These are phyloP conservation scores for Sandelia bainsii DNA, from an alignment of 2,797 vertebrate genomes.

Conservation along the genomic window DNA sequence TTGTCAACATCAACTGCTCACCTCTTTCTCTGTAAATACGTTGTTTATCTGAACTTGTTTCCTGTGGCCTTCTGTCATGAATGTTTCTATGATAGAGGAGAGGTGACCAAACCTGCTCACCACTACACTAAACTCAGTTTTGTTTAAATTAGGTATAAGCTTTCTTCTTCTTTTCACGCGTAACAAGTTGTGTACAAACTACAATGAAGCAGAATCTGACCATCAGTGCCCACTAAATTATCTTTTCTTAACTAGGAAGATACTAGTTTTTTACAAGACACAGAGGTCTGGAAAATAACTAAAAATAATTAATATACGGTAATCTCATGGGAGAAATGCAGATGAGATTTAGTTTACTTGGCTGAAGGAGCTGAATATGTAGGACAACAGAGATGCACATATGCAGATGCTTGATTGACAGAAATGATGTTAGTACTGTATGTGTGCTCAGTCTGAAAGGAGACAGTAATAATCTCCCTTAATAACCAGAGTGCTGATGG, in stretches of 20 bases:
- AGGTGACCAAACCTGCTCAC: too few species aligned
- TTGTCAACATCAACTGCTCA: neutral
- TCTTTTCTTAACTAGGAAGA: neutral
- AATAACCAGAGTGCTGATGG: conserved; percentile 12
- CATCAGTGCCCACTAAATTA: neutral
- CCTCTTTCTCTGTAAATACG: neutral
- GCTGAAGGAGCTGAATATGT: conserved; percentile 31
- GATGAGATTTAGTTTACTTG: conserved; percentile 27
- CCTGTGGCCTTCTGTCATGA: neutral
- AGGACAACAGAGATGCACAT: conserved; percentile 12
- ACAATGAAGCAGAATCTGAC: neutral
- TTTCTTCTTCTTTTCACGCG: too few species aligned
- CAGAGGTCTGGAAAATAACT: too few species aligned
- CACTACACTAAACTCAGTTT: too few species aligned
- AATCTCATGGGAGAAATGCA: conserved; percentile 40
- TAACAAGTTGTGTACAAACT: too few species aligned
- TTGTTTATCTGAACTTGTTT: conserved; percentile 17
- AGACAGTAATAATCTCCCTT: neutral
- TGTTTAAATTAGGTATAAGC: too few species aligned
- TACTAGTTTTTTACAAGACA: neutral
- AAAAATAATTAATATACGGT: neutral
- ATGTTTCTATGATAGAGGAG: neutral
- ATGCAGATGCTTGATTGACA: conserved; percentile 17
- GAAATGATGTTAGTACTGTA: neutral
- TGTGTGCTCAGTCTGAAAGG: conserved; percentile 25